These are phyloP conservation scores for Lithophane leautieri DNA, from an alignment of 2,888 invertebrate genomes.

Conservation along the genomic window DNA sequence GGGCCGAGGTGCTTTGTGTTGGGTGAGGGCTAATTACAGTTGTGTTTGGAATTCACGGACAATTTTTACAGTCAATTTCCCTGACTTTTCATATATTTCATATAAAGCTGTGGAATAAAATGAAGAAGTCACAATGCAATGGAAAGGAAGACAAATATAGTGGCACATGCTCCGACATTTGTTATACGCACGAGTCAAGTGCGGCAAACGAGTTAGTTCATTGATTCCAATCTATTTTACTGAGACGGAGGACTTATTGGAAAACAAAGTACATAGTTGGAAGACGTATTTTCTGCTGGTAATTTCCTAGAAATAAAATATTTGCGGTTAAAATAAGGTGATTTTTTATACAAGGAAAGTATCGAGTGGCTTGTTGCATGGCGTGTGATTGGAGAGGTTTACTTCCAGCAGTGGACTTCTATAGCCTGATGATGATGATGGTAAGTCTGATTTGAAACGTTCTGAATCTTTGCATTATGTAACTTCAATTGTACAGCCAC, in stretches of 20 bases:
- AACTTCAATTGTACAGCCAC: background rate
- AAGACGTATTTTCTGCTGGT: background rate
- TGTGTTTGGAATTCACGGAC: no score
- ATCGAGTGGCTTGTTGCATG: background rate
- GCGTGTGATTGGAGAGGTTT: background rate
- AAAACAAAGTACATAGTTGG: background rate
- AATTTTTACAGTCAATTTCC: no score
- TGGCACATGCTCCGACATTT: background rate
- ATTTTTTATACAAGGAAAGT: background rate
- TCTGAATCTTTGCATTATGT: background rate
- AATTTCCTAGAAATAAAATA: background rate
- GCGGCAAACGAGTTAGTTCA: constrained; percentile 31
- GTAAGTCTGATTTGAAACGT: background rate
- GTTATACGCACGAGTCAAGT: constrained; percentile 19
- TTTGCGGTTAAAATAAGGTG: background rate
- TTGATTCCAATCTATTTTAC: constrained; percentile 39
- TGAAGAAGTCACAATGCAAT: background rate
- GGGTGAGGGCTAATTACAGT: no score
- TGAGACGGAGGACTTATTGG: background rate
- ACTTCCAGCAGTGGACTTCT: background rate
- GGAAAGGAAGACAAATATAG: background rate
- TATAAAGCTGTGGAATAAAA: background rate
- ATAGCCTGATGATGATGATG: background rate
- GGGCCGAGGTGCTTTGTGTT: no score
- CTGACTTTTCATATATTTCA: background rate